Percentiles rank a stretch among this genome's conserved stretches.
These are phyloP conservation scores for Phallusia fumigata DNA, from an alignment of 23 tunicate genomes.

Conservation along the genomic window DNA sequence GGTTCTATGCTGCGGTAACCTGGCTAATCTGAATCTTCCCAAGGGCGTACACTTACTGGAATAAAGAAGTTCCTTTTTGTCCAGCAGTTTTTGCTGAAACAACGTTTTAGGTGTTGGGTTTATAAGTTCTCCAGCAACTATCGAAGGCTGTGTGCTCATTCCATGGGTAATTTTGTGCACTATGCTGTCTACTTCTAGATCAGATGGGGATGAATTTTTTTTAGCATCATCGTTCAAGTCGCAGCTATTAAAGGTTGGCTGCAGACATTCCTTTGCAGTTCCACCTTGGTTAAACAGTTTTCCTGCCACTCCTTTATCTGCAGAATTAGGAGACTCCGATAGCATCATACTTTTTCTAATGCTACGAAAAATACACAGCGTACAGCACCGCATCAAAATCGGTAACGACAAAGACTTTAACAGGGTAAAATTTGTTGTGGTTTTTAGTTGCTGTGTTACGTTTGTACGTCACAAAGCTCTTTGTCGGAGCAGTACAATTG, in stretches of 20 bases:
- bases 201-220: not conserved
- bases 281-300: slow-evolving; percentile 64
- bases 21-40: slow-evolving; percentile 16
- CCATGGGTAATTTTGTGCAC: slow-evolving; percentile 42
- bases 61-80: slow-evolving; percentile 40
- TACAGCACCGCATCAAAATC: too few species aligned
- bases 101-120: slow-evolving; percentile 32
- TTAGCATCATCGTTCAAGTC: not conserved
- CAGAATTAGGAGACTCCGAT: not conserved
- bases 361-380: too few species aligned
- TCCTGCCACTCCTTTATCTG: slow-evolving; percentile 31
- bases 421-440: too few species aligned
- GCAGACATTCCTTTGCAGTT: slow-evolving; percentile 60
- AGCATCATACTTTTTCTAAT: not conserved
- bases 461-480: not conserved
- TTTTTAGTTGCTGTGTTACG: not conserved
- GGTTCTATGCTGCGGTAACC: not conserved
- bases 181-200: not conserved
- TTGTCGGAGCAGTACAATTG: not conserved
- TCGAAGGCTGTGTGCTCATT: slow-evolving; percentile 18
- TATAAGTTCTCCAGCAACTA: slow-evolving; percentile 28
- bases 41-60: slow-evolving; percentile 30
- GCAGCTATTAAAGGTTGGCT: not conserved
- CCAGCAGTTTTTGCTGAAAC: slow-evolving; percentile 39
- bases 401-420: not conserved